Evolutionary conservation across 2,797 vertebrate species (phyloP), one percentile per base, ranked within the genome.

Genomic region (Chiloscyllium punctatum): DNA sequence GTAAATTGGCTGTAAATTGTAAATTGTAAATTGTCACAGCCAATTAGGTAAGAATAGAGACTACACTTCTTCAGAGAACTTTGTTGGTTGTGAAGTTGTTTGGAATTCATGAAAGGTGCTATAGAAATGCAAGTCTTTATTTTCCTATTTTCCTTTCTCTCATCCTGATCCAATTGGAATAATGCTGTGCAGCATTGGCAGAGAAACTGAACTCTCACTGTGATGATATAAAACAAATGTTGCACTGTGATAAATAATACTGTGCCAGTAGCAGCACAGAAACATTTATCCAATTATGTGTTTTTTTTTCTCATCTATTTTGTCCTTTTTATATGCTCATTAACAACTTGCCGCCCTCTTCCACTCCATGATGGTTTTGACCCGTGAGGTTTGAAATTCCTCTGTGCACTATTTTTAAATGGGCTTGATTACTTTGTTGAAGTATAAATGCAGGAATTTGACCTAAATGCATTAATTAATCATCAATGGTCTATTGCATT

Each of bases 341-440:
- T 90, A n/a, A 30, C 87, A 66, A 62, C 87, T 90, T 88, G 53
- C 86, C 15, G 3, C 51, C 30, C 51, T 88, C 27, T 53, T 88
- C 51, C 51, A 53, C 15, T n/a, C 53, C 33, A n/a, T 33, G 33
- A 66, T 62, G 87, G 27, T 90, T 90, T 90, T 90, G 86, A 88
- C 86, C 25, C 5, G 15, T 30, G 87, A 30, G 1, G 9, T 90
- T 62, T 90, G 30, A 66, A 66, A 90, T 90, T n/a, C 53, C 53
- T n/a, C 87, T 57, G 87, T n/a, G 30, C 18, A 30, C 30, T 90
- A 62, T 90, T 90, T 90, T 90, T 66, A 90, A 90, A 90, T 66
- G 30, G 87, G 4, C 15, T 62, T 62, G 15, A n/a, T 62, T 66
- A 33, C 13, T 57, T 33, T 90, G 23, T 33, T 90, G n/a, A 88